phyloP scores from a whole-genome alignment of 2,888 invertebrate genomes.

The Drosophila pseudotakahashii region DNA sequence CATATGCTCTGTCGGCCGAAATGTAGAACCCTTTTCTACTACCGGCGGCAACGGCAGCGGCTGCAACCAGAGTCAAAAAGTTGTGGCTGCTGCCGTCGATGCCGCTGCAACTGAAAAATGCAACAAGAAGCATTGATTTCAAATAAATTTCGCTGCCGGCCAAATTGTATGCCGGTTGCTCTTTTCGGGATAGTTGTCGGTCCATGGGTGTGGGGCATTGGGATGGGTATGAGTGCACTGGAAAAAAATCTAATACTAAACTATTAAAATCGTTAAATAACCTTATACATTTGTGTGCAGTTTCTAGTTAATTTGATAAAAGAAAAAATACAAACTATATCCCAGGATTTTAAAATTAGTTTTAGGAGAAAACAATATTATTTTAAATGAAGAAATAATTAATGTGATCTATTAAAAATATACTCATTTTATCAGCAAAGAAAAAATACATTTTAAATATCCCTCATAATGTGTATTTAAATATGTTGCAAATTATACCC shows the following conservation, averaged over 20 bases:
- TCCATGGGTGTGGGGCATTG: slow-evolving; percentile 42
- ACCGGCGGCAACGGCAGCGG: slow-evolving; percentile 52
- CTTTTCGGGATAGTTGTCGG: slow-evolving; percentile 50
- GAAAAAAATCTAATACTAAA: not conserved
- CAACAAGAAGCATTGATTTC: slow-evolving; percentile 81
- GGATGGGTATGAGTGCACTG: slow-evolving; percentile 19
- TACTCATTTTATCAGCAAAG: too few species aligned
- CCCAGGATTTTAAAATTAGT: too few species aligned
- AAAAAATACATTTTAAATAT: too few species aligned
- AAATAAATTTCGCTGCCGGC: slow-evolving; percentile 81
- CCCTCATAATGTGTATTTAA: too few species aligned
- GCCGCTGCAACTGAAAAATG: slow-evolving; percentile 73
- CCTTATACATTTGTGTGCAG: too few species aligned
- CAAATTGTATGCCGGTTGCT: slow-evolving; percentile 79
- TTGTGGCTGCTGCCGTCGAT: slow-evolving; percentile 45
- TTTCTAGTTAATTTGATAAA: too few species aligned
- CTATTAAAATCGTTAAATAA: too few species aligned
- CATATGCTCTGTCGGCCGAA: slow-evolving; percentile 40
- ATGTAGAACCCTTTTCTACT: slow-evolving; percentile 57
- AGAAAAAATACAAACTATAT: too few species aligned
- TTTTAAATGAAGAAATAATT: too few species aligned
- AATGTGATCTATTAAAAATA: too few species aligned
- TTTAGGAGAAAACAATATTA: too few species aligned
- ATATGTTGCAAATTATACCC: too few species aligned
- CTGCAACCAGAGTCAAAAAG: slow-evolving; percentile 66